Base-by-base conservation (phyloP, 2,113 vertebrate species). In the Proteles cristata region DNA sequence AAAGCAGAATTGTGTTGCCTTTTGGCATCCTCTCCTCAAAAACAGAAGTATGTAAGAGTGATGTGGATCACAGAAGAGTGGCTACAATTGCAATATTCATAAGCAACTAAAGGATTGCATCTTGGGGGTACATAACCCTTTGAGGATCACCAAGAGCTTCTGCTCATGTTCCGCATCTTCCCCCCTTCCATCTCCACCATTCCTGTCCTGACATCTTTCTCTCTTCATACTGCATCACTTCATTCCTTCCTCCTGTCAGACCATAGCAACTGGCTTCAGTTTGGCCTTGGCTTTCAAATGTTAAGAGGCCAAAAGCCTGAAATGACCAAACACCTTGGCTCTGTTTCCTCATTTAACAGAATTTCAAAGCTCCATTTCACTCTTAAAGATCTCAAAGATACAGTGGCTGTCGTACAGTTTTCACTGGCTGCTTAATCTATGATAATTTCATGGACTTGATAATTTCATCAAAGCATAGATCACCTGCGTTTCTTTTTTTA, bases 341-440 rank as follows among this genome's bases (percentile, higher is more conserved):
- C 26, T 90, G 21, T 31, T 92, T 83, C 28, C 39, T 93, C 50
- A 93, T 43, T 80, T 69, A 74, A 69, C 31, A 82, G 39, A 90
- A 96, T 66, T 96, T 90, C 48, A 79, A 83, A 74, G 80, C 11
- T 61, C 12, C 50, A 81, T 23, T 96, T 96, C 87, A 88, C 48
- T 88, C 14, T 55, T 63, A 63, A 53, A 93, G 39, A 14, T n/a
- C 58, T 89, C 71, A 93, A 82, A 92, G 58, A 89, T 43, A 26
- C 8, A 45, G 9, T 74, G 48, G 50, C 21, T 93, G 33, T 73
- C 86, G 16, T 8, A 43, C 6, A 63, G 7, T 92, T 89, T 93
- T 79, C 45, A 89, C 50, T 48, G 76, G 28, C n/a, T 91, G 68
- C 23, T 28, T 50, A 73, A 58, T 43, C 86, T 50, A 50, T 50